Evolutionary conservation across 2,113 vertebrate species (phyloP).

Genomic region (Thymallus thymallus): DNA sequence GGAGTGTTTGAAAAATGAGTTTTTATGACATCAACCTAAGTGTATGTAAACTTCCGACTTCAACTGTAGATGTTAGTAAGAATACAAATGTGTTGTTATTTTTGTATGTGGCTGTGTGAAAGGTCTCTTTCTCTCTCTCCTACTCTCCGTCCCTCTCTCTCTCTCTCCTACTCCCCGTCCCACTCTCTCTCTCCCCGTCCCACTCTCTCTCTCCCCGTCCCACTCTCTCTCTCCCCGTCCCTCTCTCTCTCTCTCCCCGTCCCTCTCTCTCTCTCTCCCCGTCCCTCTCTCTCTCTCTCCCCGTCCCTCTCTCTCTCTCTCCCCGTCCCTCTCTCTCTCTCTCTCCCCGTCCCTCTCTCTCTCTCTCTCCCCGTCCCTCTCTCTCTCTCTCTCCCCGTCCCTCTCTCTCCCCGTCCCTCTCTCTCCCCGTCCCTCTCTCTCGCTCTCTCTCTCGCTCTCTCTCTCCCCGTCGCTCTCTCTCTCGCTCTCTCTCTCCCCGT

Average conservation of each 20-base stretch:
- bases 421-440: not conserved
- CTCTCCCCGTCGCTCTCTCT: not conserved
- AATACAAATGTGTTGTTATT: not conserved
- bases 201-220: not conserved
- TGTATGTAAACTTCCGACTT: no score
- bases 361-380: not conserved
- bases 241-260: not conserved
- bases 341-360: not conserved
- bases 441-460: no score
- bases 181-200: not conserved
- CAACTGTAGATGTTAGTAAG: conserved; percentile 42
- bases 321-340: not conserved
- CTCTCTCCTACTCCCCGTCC: no score
- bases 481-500: not conserved
- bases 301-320: not conserved
- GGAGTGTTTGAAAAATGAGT: no score
- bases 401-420: not conserved
- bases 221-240: not conserved
- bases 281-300: not conserved
- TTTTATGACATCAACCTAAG: no score
- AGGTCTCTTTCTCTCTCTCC: no score
- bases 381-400: not conserved
- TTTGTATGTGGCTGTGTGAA: conserved; percentile 8
- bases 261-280: not conserved
- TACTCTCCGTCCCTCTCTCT: not conserved